Percentiles rank a stretch among this genome's conserved stretches.
phyloP scores from a whole-genome alignment of 2,888 invertebrate species.

The Exephanes ischioxanthus region DNA sequence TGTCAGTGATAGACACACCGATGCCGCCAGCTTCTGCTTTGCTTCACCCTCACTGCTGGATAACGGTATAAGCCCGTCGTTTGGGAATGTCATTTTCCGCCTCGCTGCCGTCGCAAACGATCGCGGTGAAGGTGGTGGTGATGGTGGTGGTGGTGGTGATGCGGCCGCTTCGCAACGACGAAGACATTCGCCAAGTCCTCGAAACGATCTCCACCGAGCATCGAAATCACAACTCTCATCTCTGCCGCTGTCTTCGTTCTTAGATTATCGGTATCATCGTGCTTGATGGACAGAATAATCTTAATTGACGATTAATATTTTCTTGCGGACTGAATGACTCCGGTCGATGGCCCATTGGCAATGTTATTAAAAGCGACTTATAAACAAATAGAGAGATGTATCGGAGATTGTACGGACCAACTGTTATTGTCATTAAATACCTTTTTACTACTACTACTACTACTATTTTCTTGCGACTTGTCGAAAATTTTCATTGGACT shows the following conservation, averaged over 20 bases:
- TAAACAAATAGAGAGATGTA: no score
- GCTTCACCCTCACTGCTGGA: slow-evolving; percentile 67
- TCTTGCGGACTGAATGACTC: not conserved
- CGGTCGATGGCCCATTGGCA: no score
- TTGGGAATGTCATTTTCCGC: slow-evolving; percentile 77
- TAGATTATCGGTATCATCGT: slow-evolving; percentile 43
- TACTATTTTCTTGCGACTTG: slow-evolving; percentile 13
- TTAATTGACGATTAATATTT: slow-evolving; percentile 10
- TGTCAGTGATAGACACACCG: slow-evolving; percentile 41
- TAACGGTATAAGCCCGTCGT: slow-evolving; percentile 71
- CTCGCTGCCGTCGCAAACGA: slow-evolving; percentile 67
- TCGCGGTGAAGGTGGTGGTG: slow-evolving; percentile 36
- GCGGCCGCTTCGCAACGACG: slow-evolving; percentile 32
- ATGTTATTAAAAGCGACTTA: no score
- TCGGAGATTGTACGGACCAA: no score
- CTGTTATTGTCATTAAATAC: no score
- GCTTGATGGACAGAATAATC: slow-evolving; percentile 42
- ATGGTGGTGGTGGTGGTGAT: not conserved
- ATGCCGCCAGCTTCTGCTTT: slow-evolving; percentile 61
- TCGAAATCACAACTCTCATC: slow-evolving; percentile 58
- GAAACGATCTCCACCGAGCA: slow-evolving; percentile 57
- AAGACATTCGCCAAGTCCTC: slow-evolving; percentile 40
- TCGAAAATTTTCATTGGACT: not conserved
- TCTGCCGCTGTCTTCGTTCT: slow-evolving; percentile 41
- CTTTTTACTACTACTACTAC: no score